Percentiles rank a stretch among this genome's conserved stretches.
These are phyloP conservation scores for Upupa epops DNA, from an alignment of 2,113 vertebrate genomes.

Conservation along the genomic window DNA sequence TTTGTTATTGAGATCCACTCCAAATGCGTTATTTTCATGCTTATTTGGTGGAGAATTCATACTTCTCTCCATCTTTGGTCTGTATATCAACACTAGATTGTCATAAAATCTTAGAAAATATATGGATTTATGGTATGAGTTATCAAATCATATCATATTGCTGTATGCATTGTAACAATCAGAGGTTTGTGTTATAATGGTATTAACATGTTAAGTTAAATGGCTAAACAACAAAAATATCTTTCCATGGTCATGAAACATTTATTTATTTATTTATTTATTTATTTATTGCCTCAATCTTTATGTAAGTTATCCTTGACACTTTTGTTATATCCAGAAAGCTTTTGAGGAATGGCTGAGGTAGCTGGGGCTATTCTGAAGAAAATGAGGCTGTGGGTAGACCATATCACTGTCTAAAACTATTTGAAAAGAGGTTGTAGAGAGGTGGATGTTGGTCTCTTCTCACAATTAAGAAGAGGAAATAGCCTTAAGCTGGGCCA, in stretches of 20 bases:
- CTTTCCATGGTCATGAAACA: background rate
- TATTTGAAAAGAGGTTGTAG: too few relatives aligned
- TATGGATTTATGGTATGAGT: background rate
- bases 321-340: background rate
- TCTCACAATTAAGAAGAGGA: too few relatives aligned
- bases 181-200: background rate
- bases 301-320: background rate
- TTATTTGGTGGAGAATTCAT: background rate
- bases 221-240: background rate
- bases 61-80: background rate
- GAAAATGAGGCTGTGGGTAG: too few relatives aligned
- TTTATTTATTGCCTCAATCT: background rate
- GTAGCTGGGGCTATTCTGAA: too few relatives aligned
- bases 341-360: too few relatives aligned
- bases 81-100: background rate
- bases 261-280: too few relatives aligned
- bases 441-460: too few relatives aligned
- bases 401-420: too few relatives aligned
- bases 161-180: background rate
- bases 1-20: background rate
- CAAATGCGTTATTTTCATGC: background rate
- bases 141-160: background rate
- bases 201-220: background rate
- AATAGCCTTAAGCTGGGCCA: too few relatives aligned
- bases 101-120: too few relatives aligned